These are phyloP conservation scores for Philereme vetulata DNA, from an alignment of 2,888 invertebrate species.

Conservation along the genomic window DNA sequence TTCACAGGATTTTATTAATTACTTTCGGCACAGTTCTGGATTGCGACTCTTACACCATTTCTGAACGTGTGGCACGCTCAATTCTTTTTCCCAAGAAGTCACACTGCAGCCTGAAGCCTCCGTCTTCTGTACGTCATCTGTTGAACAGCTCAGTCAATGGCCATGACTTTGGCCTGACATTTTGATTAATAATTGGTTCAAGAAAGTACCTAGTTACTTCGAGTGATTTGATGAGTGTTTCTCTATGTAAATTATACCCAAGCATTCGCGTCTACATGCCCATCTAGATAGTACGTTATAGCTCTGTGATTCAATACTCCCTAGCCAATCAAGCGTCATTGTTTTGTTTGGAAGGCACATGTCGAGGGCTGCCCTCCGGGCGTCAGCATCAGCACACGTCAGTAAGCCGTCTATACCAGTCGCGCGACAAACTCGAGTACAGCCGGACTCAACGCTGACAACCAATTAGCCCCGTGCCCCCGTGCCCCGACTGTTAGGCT, in stretches of 20 bases:
- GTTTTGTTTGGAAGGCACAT: constrained; percentile 59
- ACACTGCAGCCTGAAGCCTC: no score
- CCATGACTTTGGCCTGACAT: no score
- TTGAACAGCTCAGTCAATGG: no score
- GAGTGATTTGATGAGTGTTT: constrained; percentile 18
- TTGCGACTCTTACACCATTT: no score
- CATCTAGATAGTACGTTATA: constrained; percentile 20
- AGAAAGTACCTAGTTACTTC: constrained; percentile 11
- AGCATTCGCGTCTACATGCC: constrained; percentile 9
- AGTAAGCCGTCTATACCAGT: constrained; percentile 54
- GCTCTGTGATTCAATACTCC: constrained; percentile 32
- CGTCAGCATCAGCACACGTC: constrained; percentile 44
- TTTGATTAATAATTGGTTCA: constrained; percentile 6
- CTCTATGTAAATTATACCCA: constrained; percentile 13
- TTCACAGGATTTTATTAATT: no score
- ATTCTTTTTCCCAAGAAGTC: no score
- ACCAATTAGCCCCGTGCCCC: constrained; percentile 76
- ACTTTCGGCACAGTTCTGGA: no score
- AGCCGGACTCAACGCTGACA: constrained; percentile 77
- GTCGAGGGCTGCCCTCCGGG: constrained; percentile 43
- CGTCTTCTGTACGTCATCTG: no score
- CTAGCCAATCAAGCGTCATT: constrained; percentile 52
- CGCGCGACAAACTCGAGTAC: constrained; percentile 50
- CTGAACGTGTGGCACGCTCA: no score
- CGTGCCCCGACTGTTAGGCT: constrained; percentile 42